Evolutionary conservation across 2,113 vertebrate species (phyloP).

Genomic region (Myodes glareolus): DNA sequence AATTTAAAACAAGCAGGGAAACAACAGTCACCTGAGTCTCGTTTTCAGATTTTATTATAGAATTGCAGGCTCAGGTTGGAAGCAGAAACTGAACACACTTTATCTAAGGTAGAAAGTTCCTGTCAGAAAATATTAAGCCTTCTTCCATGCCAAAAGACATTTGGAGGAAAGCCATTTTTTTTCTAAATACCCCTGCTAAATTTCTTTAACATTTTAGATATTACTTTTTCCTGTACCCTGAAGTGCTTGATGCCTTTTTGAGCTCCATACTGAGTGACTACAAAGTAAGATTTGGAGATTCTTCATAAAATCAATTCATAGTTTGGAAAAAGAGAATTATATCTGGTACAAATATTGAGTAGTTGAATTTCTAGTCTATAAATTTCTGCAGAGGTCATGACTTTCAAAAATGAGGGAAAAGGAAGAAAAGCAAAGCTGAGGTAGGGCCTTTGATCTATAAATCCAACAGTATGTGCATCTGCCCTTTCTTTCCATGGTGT

Average conservation of each 20-base stretch:
- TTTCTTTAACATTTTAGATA: conserved; percentile 58
- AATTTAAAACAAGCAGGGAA: conserved; percentile 55
- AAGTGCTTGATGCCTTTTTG: conserved; percentile 15
- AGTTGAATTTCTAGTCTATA: conserved; percentile 2
- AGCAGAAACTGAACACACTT: conserved; percentile 46
- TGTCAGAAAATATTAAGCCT: conserved; percentile 56
- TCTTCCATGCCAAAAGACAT: conserved; percentile 49
- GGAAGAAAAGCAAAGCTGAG: neutral
- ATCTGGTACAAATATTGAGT: neutral
- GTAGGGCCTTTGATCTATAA: neutral
- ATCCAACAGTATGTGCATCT: neutral
- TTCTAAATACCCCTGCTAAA: conserved; percentile 30
- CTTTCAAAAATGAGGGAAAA: neutral
- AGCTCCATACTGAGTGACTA: conserved; percentile 23
- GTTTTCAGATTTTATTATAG: conserved; percentile 54
- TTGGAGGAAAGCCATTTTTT: conserved; percentile 36
- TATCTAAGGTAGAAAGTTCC: conserved; percentile 27
- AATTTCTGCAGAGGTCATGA: neutral
- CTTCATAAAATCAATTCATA: conserved; percentile 48
- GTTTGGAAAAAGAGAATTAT: neutral
- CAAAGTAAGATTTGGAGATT: conserved; percentile 53
- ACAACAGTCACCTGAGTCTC: conserved; percentile 44
- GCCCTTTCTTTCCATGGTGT: neutral
- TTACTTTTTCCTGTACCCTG: neutral
- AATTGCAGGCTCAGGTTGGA: conserved; percentile 35